These are phyloP conservation scores for Lanistes nyassanus DNA, from an alignment of 1,140 invertebrate genomes.

Conservation along the genomic window DNA sequence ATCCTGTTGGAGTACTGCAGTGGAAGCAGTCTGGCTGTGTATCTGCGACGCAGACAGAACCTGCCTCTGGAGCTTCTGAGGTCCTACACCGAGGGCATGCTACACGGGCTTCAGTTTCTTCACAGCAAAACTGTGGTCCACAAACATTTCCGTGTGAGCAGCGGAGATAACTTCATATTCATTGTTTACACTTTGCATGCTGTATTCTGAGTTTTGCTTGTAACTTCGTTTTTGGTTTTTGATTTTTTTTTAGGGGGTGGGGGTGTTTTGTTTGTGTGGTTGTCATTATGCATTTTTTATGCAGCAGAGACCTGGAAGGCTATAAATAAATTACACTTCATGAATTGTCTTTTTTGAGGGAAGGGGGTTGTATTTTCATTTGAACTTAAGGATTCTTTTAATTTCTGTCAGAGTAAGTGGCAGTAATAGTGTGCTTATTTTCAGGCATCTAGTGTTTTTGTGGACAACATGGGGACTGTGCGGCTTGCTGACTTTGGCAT, in stretches of 20 bases:
- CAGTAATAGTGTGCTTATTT: constrained; percentile 27
- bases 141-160: constrained; percentile 73
- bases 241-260: no score
- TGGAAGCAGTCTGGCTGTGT: constrained; percentile 68
- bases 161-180: no score
- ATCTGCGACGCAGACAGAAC: constrained; percentile 71
- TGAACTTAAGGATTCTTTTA: not conserved
- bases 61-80: constrained; percentile 73
- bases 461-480: constrained; percentile 60
- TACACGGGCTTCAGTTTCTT: constrained; percentile 77
- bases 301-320: not conserved
- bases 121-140: constrained; percentile 84
- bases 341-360: no score
- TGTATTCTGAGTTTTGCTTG: not conserved
- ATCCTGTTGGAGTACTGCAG: constrained; percentile 74
- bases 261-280: no score
- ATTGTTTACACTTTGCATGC: no score
- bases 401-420: not conserved
- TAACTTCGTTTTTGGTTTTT: not conserved
- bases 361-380: constrained; percentile 9
- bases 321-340: no score
- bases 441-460: constrained; percentile 61
- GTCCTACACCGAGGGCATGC: constrained; percentile 74
- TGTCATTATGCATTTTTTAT: not conserved
- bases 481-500: constrained; percentile 78